These are phyloP conservation scores for Drosophila parthenogenetica DNA, from an alignment of 2,888 invertebrate genomes.

Conservation along the genomic window DNA sequence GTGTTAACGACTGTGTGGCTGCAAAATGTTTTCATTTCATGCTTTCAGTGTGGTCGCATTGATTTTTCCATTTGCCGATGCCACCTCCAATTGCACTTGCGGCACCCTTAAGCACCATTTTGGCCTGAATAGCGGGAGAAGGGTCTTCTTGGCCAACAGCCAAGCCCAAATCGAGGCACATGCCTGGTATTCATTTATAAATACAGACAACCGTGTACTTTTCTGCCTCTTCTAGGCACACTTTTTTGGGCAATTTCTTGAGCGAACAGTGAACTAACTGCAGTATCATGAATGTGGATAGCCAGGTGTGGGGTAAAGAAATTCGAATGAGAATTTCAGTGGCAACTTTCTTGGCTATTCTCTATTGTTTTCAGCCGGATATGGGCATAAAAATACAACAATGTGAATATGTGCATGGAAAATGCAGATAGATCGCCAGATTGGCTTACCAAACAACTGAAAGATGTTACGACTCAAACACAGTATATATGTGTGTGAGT, in stretches of 20 bases:
- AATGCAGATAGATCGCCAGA: conserved; percentile 59
- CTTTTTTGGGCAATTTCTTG: conserved; percentile 34
- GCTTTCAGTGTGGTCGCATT: conserved; percentile 44
- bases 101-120: conserved; percentile 24
- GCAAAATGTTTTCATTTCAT: conserved; percentile 11
- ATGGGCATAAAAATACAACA: conserved; percentile 54
- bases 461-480: conserved; percentile 29
- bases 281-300: conserved; percentile 23
- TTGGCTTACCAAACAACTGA: conserved; percentile 29
- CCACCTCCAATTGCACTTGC: conserved; percentile 52
- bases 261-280: conserved; percentile 20
- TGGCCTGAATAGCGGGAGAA: neutral
- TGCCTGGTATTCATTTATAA: conserved; percentile 51
- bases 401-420: conserved; percentile 41
- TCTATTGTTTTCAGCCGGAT: conserved; percentile 57
- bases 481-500: neutral
- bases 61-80: conserved; percentile 58
- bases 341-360: conserved; percentile 37
- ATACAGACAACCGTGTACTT: conserved; percentile 45
- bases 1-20: neutral
- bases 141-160: conserved; percentile 46
- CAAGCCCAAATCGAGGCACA: conserved; percentile 44
- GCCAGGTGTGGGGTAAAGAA: conserved; percentile 10
- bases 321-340: neutral
- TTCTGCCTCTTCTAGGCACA: conserved; percentile 15